Percentiles rank a stretch among this genome's conserved stretches.
These are phyloP conservation scores for Lepidocyrtinus sp. DNA, from an alignment of 2,888 invertebrate genomes.

Conservation along the genomic window DNA sequence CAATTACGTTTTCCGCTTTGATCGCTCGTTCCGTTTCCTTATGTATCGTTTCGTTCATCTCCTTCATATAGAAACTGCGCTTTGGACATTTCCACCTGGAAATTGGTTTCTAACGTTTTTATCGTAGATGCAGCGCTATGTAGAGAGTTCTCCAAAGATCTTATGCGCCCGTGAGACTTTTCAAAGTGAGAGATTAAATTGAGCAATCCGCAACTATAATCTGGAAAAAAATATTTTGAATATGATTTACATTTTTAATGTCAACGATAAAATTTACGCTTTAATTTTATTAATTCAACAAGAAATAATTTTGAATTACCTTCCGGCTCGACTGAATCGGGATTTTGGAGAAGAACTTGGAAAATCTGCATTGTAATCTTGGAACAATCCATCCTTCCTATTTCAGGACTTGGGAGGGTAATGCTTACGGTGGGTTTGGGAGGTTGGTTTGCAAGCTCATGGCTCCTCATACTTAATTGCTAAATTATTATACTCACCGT, in stretches of 20 bases:
- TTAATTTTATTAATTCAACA: too few relatives aligned
- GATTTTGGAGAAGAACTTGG: constrained; percentile 49
- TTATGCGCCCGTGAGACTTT: constrained; percentile 31
- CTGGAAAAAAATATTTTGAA: constrained; percentile 4
- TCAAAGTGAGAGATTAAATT: constrained; percentile 45
- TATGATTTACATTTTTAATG: too few relatives aligned
- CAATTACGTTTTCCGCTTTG: constrained; percentile 52
- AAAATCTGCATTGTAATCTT: constrained; percentile 51
- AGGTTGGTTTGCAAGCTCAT: too few relatives aligned
- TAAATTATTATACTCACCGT: too few relatives aligned
- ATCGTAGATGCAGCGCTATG: constrained; percentile 33
- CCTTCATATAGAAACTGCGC: constrained; percentile 31
- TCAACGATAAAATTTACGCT: too few relatives aligned
- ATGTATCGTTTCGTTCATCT: constrained; percentile 34
- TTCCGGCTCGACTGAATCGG: constrained; percentile 49
- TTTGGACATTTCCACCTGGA: constrained; percentile 38
- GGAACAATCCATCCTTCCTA: constrained; percentile 36
- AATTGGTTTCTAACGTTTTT: constrained; percentile 21
- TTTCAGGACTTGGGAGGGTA: too few relatives aligned
- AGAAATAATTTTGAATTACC: constrained; percentile 26
- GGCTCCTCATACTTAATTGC: too few relatives aligned
- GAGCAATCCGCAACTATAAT: constrained; percentile 48
- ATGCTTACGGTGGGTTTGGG: too few relatives aligned
- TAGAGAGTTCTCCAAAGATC: constrained; percentile 37
- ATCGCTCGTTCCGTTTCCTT: constrained; percentile 47